Conservation (phyloP, 1,140 invertebrate genomes). For the Bursaphelenchus mucronatus region DNA sequence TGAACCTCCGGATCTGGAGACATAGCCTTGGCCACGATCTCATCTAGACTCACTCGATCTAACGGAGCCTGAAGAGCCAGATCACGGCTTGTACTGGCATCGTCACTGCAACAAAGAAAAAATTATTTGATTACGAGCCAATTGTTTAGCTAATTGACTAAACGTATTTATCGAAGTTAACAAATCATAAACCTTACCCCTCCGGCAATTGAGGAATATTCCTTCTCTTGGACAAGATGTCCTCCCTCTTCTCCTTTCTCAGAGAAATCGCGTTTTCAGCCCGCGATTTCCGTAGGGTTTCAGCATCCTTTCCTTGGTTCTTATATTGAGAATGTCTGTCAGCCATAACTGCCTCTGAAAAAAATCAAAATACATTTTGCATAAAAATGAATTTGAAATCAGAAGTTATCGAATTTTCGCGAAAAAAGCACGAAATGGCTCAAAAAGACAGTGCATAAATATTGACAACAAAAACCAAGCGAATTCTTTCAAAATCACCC, state of each 20-base stretch:
- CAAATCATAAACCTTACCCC: slow-evolving; percentile 20
- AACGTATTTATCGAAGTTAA: slow-evolving; percentile 13
- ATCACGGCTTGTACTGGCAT: too few species aligned
- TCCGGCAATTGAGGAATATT: slow-evolving; percentile 71
- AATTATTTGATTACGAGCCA: too few species aligned
- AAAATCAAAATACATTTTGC: too few species aligned
- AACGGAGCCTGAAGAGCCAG: slow-evolving; percentile 7
- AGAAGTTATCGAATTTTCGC: too few species aligned
- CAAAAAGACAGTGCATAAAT: too few species aligned
- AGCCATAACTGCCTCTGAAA: slow-evolving; percentile 27
- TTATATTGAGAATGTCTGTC: slow-evolving; percentile 57
- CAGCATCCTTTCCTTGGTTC: slow-evolving; percentile 56
- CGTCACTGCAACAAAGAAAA: too few species aligned
- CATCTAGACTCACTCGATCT: slow-evolving; percentile 27
- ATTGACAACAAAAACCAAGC: too few species aligned
- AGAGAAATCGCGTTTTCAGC: slow-evolving; percentile 92
- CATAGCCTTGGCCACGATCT: slow-evolving; percentile 54
- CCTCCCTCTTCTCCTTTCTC: slow-evolving; percentile 91
- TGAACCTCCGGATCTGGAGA: slow-evolving; percentile 49
- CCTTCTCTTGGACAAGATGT: slow-evolving; percentile 85
- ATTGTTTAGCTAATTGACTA: background rate
- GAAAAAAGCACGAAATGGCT: too few species aligned
- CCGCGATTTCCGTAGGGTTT: slow-evolving; percentile 64
- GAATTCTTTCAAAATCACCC: too few species aligned
- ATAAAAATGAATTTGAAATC: too few species aligned